These are phyloP conservation scores for Deilephila elpenor DNA, from an alignment of 2,888 invertebrate genomes.

Conservation along the genomic window DNA sequence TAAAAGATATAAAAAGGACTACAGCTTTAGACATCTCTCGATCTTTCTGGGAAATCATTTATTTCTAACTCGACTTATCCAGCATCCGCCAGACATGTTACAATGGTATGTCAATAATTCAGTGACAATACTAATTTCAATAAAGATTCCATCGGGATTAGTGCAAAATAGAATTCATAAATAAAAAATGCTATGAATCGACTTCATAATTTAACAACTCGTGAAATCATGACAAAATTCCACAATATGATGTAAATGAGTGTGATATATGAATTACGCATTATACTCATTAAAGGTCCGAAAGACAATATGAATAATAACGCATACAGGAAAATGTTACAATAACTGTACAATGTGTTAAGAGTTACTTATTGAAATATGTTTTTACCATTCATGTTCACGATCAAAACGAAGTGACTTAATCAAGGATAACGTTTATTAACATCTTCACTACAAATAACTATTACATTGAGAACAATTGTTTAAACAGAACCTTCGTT, in stretches of 20 bases:
- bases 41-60: background rate
- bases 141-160: background rate
- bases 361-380: slow-evolving; percentile 13
- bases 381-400: background rate
- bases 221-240: background rate
- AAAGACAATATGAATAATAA: slow-evolving; percentile 15
- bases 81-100: background rate
- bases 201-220: background rate
- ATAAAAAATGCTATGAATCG: background rate
- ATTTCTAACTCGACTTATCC: background rate
- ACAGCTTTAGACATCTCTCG: background rate
- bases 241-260: no score
- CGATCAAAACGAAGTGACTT: slow-evolving; percentile 1
- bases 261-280: background rate
- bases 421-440: slow-evolving; percentile 16
- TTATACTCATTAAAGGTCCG: background rate
- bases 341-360: background rate
- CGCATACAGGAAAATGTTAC: slow-evolving; percentile 10
- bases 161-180: no score
- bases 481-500: slow-evolving; percentile 39
- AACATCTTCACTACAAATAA: slow-evolving; percentile 22
- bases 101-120: background rate
- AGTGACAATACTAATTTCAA: background rate
- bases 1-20: background rate
- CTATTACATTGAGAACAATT: slow-evolving; percentile 40